phyloP scores from a whole-genome alignment of 2,113 vertebrate genomes.

The Todiramphus chloris region DNA sequence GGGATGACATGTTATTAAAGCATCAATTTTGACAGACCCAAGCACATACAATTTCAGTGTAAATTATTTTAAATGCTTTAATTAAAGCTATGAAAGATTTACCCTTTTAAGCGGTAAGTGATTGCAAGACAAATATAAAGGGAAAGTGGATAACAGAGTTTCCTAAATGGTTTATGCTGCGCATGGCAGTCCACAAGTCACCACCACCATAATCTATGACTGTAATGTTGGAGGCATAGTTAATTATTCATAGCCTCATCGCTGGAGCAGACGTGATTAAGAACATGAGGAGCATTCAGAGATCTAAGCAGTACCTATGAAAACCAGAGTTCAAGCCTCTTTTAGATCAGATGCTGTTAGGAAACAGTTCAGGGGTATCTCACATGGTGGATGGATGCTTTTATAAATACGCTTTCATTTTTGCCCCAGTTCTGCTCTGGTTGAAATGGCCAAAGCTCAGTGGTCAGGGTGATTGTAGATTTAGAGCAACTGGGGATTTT shows the following conservation, averaged over 20 bases:
- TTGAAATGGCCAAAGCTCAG: background rate
- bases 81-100: conserved; percentile 84
- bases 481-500: conserved; percentile 11
- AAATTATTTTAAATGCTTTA: conserved; percentile 87
- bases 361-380: conserved; percentile 61
- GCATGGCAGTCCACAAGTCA: conserved; percentile 76
- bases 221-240: conserved; percentile 77
- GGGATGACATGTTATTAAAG: conserved; percentile 84
- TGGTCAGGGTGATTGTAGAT: background rate
- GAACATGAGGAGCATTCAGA: conserved; percentile 77
- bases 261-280: conserved; percentile 80
- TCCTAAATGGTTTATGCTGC: conserved; percentile 78
- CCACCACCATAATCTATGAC: conserved; percentile 76
- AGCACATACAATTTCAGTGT: conserved; percentile 82
- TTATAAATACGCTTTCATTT: background rate
- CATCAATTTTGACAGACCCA: conserved; percentile 83
- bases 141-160: conserved; percentile 78
- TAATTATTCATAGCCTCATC: conserved; percentile 83
- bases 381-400: conserved; percentile 50
- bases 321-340: conserved; percentile 66
- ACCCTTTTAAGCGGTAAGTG: conserved; percentile 80
- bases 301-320: conserved; percentile 71
- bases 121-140: conserved; percentile 82
- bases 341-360: conserved; percentile 59
- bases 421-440: background rate